Evolutionary conservation across 2,797 vertebrate genomes (phyloP), one percentile per base, ranked within the genome.

Genomic region (Gymnoscopelus microlampas): DNA sequence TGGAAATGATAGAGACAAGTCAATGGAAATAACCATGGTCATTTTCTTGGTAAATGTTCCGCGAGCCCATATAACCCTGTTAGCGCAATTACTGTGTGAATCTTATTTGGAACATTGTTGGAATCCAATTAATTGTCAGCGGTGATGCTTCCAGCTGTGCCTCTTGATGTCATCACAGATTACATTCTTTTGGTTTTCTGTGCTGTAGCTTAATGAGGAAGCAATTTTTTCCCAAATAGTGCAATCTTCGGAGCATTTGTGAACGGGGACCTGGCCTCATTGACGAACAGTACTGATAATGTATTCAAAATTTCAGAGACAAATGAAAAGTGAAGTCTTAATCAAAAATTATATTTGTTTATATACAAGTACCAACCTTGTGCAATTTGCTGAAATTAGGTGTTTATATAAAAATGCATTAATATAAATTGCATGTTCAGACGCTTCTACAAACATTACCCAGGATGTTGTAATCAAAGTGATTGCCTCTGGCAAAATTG

Each of bases 391-490:
- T 60, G 15, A n/a, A 49, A 8, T 10, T 39, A 3, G 53, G 8
- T 55, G 15, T 62, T 32, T 70, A 13, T 54, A 61, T 59, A 48
- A 39, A 24, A 53, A 51, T 56, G 44, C 65, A 47, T 66, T 54
- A 55, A 10, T 60, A 1, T 35, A 0, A 44, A 53, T 59, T 47
- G 14, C 35, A 78, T 87, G 85, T 86, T 89, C 67, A 85, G 71
- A 87, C 83, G 39, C 71, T 70, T 84, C 66, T 73, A 77, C 83
- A 89, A 90, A 87, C 81, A 87, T 80, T 79, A 75, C 71, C 39
- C 55, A 75, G 82, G 76, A 73, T 87, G 87, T 82, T 61, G 72
- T 74, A 83, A 89, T 87, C 86, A 88, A 85, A 89, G 71, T 80
- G 81, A 88, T 89, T 84, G 80, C 80, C 66, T 82, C 55, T 14